Base-by-base conservation (phyloP, 2,113 vertebrate species). In the Psammodynastes pulverulentus region DNA sequence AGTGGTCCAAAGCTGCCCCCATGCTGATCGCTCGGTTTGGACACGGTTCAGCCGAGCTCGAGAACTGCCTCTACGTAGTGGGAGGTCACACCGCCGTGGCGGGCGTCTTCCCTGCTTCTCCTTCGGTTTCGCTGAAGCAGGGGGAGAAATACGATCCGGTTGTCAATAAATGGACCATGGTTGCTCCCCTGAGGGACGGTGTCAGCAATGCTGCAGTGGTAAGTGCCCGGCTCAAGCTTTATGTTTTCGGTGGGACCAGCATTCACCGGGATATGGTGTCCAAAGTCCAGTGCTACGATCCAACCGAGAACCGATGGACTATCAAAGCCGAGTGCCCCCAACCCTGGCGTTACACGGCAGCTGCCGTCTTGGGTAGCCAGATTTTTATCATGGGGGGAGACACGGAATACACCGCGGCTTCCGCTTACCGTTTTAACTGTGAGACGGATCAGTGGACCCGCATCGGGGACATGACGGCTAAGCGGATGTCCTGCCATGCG, bases 341-440 rank as follows among this genome's bases (percentile, higher is more conserved):
- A 94, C 98, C 99, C 0, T 99, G 99, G 99, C 98, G 99, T 7
- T 99, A 99, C 96, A 99, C 99, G 0, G 99, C 98, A 0, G 99
- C 99, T 0, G 99, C 99, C 0, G 99, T 99, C 8, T 95, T 99
- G 56, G 99, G 99, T 93, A 99, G 98, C 95, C 99, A 99, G 97
- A 99, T 99, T 93, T 99, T 99, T 96, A 99, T 99, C 97, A 99
- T 99, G 99, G 99, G 99, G 0, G 99, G 99, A 0, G 99, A 99
- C 96, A 99, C 99, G 0, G 99, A 99, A 90, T 99, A 99, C 97
- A 99, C 99, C 0, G 99, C 99, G 0, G 98, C 98, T 1, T 98
- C 98, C 0, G 99, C 99, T 23, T 99, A 99, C 95, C 98, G 99
- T 94, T 99, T 98, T 24, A 98, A 99, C 97, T 98, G 98, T 3